phyloP scores from a whole-genome alignment of 2,888 invertebrate genomes.

The Eulithis prunata region DNA sequence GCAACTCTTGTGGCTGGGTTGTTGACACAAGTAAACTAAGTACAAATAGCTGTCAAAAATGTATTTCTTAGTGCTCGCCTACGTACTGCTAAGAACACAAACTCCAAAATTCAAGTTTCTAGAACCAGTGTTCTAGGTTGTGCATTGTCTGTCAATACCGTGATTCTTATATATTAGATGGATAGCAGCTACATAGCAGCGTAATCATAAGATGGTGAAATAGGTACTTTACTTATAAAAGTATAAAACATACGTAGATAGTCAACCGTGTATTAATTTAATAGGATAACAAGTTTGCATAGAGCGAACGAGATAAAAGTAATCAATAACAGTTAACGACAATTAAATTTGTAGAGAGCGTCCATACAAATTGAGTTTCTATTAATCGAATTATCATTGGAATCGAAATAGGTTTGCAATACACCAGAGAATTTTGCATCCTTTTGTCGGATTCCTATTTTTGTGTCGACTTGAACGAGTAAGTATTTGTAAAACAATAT shows the following conservation, averaged over 20 bases:
- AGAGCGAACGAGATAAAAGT: conserved; percentile 1
- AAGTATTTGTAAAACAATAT: background rate
- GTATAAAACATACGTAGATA: background rate
- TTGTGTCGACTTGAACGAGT: conserved; percentile 4
- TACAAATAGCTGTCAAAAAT: no score
- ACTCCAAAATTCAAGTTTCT: no score
- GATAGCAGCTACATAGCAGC: no score
- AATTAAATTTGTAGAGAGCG: conserved; percentile 15
- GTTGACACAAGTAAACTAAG: no score
- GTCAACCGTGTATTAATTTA: background rate
- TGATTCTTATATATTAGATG: no score
- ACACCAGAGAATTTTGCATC: conserved; percentile 14
- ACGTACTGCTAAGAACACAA: no score
- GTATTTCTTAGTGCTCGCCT: no score
- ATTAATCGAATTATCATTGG: conserved; percentile 20
- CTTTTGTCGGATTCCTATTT: conserved; percentile 10
- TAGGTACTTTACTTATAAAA: no score
- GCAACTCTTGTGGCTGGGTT: no score
- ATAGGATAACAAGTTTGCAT: background rate
- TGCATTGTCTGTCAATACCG: no score
- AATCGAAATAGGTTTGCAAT: conserved; percentile 18
- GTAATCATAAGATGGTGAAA: no score
- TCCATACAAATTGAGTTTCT: conserved; percentile 20
- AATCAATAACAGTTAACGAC: conserved; percentile 16
- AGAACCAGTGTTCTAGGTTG: no score